Evolutionary conservation across 2,888 invertebrate genomes (phyloP).

Genomic region (Selenia dentaria): DNA sequence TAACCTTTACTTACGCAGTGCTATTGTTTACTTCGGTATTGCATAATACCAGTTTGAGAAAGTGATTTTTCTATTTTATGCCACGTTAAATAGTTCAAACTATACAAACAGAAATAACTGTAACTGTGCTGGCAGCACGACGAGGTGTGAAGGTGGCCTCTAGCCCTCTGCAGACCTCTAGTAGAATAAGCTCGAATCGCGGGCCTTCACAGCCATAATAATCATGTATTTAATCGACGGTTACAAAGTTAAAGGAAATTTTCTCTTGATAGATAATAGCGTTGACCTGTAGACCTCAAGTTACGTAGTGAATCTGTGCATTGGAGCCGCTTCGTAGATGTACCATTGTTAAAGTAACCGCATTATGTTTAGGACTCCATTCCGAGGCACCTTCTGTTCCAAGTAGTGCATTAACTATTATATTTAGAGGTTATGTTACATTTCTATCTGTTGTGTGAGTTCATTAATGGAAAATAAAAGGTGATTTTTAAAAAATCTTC

Average conservation of each 20-base stretch:
- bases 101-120: too few relatives aligned
- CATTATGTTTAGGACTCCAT: background rate
- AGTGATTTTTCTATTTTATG: too few relatives aligned
- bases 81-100: too few relatives aligned
- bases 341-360: too few relatives aligned
- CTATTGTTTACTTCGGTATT: too few relatives aligned
- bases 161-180: background rate
- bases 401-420: conserved; percentile 3
- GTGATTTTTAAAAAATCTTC: conserved; percentile 49
- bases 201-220: conserved; percentile 9
- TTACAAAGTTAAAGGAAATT: conserved; percentile 19
- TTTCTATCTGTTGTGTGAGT: conserved; percentile 49
- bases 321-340: conserved; percentile 23
- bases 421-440: conserved; percentile 1
- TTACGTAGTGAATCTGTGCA: conserved; percentile 11
- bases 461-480: conserved; percentile 57
- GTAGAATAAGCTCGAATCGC: background rate
- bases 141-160: too few relatives aligned
- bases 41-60: too few relatives aligned
- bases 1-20: too few relatives aligned
- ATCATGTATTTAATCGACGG: conserved; percentile 16
- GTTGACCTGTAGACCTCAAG: conserved; percentile 23
- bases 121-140: too few relatives aligned
- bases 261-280: conserved; percentile 22
- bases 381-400: conserved; percentile 5